A percentile compares a stretch with the other conserved stretches of the same genome.
phyloP scores from a whole-genome alignment of 2,888 invertebrate species.

The Brachylomia viminalis region DNA sequence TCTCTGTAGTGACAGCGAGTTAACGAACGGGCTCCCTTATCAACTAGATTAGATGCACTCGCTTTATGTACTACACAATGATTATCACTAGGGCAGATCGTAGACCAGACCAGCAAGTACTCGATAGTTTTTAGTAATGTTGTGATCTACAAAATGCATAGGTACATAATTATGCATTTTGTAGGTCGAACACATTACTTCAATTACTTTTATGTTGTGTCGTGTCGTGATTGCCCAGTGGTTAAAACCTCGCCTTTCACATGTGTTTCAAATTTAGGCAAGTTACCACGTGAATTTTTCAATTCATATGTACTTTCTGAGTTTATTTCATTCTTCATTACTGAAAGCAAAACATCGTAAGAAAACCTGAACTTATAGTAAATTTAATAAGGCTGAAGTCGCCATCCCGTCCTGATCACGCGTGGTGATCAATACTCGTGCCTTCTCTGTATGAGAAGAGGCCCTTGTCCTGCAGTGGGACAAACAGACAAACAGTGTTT shows the following conservation, averaged over 20 bases:
- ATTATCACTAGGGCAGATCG: slow-evolving; percentile 7
- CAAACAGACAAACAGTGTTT: too few species aligned
- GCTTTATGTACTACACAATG: slow-evolving; percentile 26
- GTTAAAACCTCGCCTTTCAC: background rate
- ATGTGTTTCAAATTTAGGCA: background rate
- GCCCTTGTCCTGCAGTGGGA: background rate
- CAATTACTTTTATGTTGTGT: background rate
- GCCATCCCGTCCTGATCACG: background rate
- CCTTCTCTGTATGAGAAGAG: background rate
- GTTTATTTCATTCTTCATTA: background rate
- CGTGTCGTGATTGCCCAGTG: background rate
- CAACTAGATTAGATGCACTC: slow-evolving; percentile 24
- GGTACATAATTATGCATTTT: background rate
- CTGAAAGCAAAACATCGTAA: background rate
- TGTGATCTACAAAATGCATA: background rate
- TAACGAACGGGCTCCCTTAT: slow-evolving; percentile 19
- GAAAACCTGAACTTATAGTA: background rate
- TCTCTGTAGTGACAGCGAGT: slow-evolving; percentile 2
- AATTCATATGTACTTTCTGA: background rate
- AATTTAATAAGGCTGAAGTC: background rate
- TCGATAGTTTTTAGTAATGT: slow-evolving; percentile 5
- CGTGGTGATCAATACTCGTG: background rate
- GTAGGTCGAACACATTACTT: background rate
- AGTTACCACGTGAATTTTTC: background rate
- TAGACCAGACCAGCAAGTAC: background rate